Percentiles rank a stretch among this genome's conserved stretches.
Evolutionary conservation across 2,888 invertebrate species (phyloP).

Genomic region (Aporophyla lueneburgensis): DNA sequence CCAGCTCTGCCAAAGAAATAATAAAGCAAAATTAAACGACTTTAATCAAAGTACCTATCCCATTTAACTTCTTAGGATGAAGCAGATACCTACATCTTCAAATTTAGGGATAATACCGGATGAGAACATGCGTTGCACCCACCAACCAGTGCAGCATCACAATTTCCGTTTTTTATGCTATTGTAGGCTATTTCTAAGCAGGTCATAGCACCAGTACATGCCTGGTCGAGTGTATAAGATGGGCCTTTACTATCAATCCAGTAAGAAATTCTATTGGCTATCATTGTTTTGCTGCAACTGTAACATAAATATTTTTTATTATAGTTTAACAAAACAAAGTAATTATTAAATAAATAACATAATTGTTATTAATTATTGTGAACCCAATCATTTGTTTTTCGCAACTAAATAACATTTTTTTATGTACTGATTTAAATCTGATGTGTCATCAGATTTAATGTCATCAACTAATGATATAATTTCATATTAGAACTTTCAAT

Average conservation of each 20-base stretch:
- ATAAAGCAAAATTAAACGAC: not conserved
- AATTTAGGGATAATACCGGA: conserved; percentile 77
- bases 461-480: too few relatives aligned
- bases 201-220: conserved; percentile 74
- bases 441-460: too few relatives aligned
- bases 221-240: conserved; percentile 67
- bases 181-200: conserved; percentile 76
- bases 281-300: conserved; percentile 11
- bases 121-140: conserved; percentile 90
- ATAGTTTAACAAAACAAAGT: too few relatives aligned
- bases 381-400: too few relatives aligned
- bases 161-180: conserved; percentile 73
- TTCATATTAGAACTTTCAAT: too few relatives aligned
- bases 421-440: too few relatives aligned
- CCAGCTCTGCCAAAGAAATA: conserved; percentile 65
- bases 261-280: not conserved
- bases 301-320: too few relatives aligned
- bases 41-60: not conserved
- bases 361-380: too few relatives aligned
- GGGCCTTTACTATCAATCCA: conserved; percentile 6
- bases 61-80: not conserved
- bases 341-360: too few relatives aligned
- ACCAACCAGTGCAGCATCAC: conserved; percentile 90
- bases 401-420: too few relatives aligned
- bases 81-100: conserved; percentile 67